phyloP scores from a whole-genome alignment of 35 echinoderm and acorn worm genomes.

The Apostichopus californicus region DNA sequence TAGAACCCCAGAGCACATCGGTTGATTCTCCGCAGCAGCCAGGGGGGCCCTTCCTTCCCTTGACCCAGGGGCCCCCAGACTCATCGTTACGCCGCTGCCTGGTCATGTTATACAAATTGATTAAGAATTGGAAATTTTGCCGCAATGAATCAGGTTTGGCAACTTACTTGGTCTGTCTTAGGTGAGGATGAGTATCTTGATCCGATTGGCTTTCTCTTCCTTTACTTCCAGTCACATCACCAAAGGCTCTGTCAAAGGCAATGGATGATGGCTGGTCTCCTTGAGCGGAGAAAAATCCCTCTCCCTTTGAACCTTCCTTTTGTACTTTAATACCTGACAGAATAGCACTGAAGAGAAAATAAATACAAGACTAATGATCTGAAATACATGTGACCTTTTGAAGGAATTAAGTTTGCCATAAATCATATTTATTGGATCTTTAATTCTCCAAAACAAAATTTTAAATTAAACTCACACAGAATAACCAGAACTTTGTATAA shows the following conservation, averaged over 20 bases:
- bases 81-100: too few species aligned
- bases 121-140: too few species aligned
- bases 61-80: too few species aligned
- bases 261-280: not conserved
- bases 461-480: too few species aligned
- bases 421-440: too few species aligned
- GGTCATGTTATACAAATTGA: too few species aligned
- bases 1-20: too few species aligned
- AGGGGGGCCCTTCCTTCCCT: too few species aligned
- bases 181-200: slow-evolving; percentile 1
- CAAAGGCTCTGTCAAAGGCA: slow-evolving; percentile 23
- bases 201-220: not conserved
- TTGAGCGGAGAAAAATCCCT: not conserved
- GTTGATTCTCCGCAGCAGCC: too few species aligned
- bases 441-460: too few species aligned
- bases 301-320: slow-evolving; percentile 38
- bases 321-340: slow-evolving; percentile 65
- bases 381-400: not conserved
- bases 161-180: slow-evolving; percentile 71
- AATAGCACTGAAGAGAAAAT: slow-evolving; percentile 41
- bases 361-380: slow-evolving; percentile 8
- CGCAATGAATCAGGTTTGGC: not conserved
- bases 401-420: too few species aligned
- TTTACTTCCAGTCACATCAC: slow-evolving; percentile 2
- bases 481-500: too few species aligned